Conservation (phyloP, 2,797 vertebrate species). For the Alosa sapidissima region DNA sequence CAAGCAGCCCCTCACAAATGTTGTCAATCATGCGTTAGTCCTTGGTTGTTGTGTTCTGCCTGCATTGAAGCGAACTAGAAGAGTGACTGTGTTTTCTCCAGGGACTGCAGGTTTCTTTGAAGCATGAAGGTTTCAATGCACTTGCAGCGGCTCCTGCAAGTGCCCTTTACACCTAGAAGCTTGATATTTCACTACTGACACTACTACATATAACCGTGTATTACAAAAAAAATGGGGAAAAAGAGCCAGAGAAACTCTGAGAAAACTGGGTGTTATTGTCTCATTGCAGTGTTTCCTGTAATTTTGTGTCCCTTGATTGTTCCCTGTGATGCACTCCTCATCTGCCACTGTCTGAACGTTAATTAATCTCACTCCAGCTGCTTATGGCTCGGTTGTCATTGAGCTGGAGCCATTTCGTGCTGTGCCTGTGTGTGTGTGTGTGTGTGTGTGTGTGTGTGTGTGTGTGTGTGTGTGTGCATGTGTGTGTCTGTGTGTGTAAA, state of each 20-base stretch:
- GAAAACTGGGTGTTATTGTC: conserved; percentile 42
- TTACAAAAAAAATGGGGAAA: background rate
- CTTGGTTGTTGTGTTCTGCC: background rate
- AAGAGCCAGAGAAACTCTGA: background rate
- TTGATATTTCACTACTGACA: background rate
- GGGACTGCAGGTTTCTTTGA: background rate
- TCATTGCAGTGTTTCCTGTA: background rate
- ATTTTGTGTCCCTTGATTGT: conserved; percentile 39
- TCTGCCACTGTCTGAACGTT: conserved; percentile 49
- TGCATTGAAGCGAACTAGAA: background rate
- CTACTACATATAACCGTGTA: background rate
- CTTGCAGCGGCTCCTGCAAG: background rate
- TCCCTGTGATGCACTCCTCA: conserved; percentile 47
- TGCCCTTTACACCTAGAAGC: background rate
- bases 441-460: conserved; percentile 33
- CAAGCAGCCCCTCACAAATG: conserved; percentile 4
- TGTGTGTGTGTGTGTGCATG: conserved; percentile 10
- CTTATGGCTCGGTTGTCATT: conserved; percentile 41
- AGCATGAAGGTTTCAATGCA: background rate
- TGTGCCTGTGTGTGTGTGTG: conserved; percentile 30
- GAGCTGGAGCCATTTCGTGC: conserved; percentile 28
- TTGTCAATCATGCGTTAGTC: background rate
- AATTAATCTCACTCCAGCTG: conserved; percentile 47
- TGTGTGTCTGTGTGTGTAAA: background rate
- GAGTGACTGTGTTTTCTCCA: background rate